phyloP scores from a whole-genome alignment of 1,140 invertebrate species.

The Diorhabda carinulata region DNA sequence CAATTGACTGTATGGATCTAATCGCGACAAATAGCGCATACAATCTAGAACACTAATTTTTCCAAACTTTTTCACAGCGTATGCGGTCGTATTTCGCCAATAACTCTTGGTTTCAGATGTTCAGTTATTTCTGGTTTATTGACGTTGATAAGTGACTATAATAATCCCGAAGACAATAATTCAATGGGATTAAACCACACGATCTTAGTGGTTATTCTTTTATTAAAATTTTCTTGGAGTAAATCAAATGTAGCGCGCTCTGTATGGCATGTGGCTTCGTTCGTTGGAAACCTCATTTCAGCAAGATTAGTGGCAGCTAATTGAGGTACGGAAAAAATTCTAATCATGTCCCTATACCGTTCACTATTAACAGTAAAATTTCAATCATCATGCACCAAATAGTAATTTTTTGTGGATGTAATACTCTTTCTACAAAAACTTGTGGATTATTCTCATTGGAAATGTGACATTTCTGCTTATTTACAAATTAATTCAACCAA shows the following conservation, averaged over 20 bases:
- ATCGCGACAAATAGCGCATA: too few species aligned
- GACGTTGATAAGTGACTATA: neutral
- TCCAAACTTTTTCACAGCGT: too few species aligned
- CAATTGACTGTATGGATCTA: too few species aligned
- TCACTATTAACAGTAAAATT: neutral
- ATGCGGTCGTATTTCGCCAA: too few species aligned
- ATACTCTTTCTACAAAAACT: neutral
- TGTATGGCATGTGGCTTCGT: neutral
- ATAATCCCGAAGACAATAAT: neutral
- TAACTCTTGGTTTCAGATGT: neutral
- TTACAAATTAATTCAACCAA: neutral
- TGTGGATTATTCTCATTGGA: neutral
- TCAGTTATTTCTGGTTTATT: neutral
- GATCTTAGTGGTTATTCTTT: slow-evolving; percentile 5
- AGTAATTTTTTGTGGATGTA: neutral
- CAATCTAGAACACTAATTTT: too few species aligned
- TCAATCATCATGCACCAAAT: neutral
- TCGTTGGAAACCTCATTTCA: neutral
- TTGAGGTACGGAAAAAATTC: too few species aligned
- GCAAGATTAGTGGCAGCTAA: too few species aligned
- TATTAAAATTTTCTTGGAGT: neutral
- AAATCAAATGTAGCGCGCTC: neutral
- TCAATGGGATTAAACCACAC: neutral
- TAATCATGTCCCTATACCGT: neutral
- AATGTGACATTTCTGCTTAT: neutral